Percentiles rank a stretch among this genome's conserved stretches.
Evolutionary conservation across 2,888 invertebrate species (phyloP).

Genomic region (Melieria omissa): DNA sequence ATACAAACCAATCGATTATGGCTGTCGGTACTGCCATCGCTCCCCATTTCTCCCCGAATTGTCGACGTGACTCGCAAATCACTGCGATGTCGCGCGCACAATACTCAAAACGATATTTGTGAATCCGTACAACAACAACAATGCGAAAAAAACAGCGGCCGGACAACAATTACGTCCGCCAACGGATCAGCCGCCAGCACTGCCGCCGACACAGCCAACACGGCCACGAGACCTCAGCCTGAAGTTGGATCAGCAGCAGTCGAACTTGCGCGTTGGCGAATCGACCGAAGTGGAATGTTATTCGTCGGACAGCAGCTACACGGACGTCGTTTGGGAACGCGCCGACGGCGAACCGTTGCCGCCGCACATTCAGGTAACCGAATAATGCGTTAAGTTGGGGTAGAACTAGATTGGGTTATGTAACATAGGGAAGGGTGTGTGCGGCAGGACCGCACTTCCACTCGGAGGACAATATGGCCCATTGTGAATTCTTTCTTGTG

Average conservation of each 20-base stretch:
- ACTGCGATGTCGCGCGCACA: neutral
- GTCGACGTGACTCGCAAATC: constrained; percentile 10
- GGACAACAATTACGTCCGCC: constrained; percentile 36
- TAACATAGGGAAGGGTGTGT: neutral
- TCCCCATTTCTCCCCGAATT: neutral
- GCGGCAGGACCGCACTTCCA: too few relatives aligned
- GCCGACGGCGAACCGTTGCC: constrained; percentile 61
- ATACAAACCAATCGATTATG: constrained; percentile 7
- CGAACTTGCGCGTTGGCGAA: constrained; percentile 61
- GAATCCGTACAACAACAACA: constrained; percentile 7
- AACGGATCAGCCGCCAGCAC: constrained; percentile 41
- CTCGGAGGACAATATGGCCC: neutral
- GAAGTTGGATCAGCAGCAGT: constrained; percentile 63
- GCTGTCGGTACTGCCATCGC: constrained; percentile 18
- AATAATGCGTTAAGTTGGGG: neutral
- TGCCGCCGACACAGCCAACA: constrained; percentile 34
- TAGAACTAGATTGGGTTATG: neutral
- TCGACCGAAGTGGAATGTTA: constrained; percentile 66
- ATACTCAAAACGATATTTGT: constrained; percentile 1
- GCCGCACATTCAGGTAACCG: constrained; percentile 57
- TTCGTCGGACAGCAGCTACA: constrained; percentile 60
- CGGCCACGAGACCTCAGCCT: constrained; percentile 56
- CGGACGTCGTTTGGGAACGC: constrained; percentile 64
- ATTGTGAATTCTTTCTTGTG: neutral
- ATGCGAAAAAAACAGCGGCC: constrained; percentile 41